phyloP scores from a whole-genome alignment of 2,797 vertebrate species.

The Sylvilagus floridanus region DNA sequence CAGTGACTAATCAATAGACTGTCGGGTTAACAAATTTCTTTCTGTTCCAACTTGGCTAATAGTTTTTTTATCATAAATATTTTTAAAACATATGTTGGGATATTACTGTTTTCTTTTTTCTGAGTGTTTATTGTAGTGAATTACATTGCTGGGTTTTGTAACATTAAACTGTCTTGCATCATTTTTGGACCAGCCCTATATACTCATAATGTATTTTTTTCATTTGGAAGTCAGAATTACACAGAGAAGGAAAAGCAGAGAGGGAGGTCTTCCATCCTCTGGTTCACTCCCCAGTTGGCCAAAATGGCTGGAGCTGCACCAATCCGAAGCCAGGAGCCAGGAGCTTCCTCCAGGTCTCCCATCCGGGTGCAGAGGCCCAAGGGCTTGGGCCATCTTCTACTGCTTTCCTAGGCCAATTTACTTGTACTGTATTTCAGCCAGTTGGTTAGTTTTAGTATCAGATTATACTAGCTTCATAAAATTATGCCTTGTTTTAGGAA shows the following conservation, averaged over 20 bases:
- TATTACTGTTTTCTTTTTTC: neutral
- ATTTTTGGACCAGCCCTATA: neutral
- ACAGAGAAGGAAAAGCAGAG: too few species aligned
- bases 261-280: too few species aligned
- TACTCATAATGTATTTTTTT: neutral
- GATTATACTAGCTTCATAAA: neutral
- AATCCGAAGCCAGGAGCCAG: too few species aligned
- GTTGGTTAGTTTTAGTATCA: neutral
- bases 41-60: slow-evolving; percentile 14
- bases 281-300: too few species aligned
- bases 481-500: neutral
- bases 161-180: neutral
- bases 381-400: too few species aligned
- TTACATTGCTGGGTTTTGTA: neutral
- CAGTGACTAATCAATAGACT: neutral
- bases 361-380: too few species aligned
- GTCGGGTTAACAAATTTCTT: neutral
- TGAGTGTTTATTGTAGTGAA: slow-evolving; percentile 45
- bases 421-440: neutral
- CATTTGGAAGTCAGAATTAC: neutral
- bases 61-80: neutral
- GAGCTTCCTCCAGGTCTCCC: too few species aligned
- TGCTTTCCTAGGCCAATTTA: neutral
- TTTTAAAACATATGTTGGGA: neutral
- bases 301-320: too few species aligned